A percentile compares a stretch with the other conserved stretches of the same genome.
These are phyloP conservation scores for Atta texana DNA, from an alignment of 1,140 invertebrate genomes.

Conservation along the genomic window DNA sequence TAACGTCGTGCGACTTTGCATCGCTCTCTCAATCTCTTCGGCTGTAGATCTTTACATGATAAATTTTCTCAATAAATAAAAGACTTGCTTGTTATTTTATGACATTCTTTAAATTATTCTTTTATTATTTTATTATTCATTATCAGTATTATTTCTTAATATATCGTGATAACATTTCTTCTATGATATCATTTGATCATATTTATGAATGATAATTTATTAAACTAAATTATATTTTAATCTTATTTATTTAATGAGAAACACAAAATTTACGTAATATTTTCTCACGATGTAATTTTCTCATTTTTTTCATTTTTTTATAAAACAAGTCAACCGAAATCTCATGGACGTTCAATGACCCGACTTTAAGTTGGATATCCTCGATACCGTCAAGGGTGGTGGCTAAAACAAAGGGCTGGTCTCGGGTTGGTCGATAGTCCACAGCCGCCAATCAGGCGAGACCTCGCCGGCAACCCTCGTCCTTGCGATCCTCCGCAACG, in stretches of 20 bases:
- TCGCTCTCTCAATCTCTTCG: background rate
- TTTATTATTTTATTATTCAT: constrained; percentile 1
- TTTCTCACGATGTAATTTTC: background rate
- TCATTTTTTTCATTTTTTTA: background rate
- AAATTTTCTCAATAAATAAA: background rate
- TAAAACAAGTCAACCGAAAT: constrained; percentile 59
- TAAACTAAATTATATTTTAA: background rate
- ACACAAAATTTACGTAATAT: background rate
- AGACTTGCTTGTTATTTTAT: background rate
- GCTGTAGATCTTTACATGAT: background rate
- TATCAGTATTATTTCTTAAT: background rate
- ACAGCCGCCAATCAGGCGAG: constrained; percentile 84
- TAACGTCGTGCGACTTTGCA: constrained; percentile 14
- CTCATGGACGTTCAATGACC: constrained; percentile 69
- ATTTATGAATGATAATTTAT: background rate
- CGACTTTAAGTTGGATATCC: constrained; percentile 71
- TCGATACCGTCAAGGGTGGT: constrained; percentile 80
- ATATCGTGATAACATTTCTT: no score
- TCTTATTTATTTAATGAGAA: background rate
- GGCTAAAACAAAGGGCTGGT: constrained; percentile 85
- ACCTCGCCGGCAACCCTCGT: constrained; percentile 80
- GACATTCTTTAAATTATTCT: background rate
- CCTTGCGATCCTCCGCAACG: constrained; percentile 78
- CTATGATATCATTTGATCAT: background rate
- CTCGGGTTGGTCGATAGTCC: constrained; percentile 85